These are phyloP conservation scores for Laterallus jamaicensis DNA, from an alignment of 2,113 vertebrate genomes.

Conservation along the genomic window DNA sequence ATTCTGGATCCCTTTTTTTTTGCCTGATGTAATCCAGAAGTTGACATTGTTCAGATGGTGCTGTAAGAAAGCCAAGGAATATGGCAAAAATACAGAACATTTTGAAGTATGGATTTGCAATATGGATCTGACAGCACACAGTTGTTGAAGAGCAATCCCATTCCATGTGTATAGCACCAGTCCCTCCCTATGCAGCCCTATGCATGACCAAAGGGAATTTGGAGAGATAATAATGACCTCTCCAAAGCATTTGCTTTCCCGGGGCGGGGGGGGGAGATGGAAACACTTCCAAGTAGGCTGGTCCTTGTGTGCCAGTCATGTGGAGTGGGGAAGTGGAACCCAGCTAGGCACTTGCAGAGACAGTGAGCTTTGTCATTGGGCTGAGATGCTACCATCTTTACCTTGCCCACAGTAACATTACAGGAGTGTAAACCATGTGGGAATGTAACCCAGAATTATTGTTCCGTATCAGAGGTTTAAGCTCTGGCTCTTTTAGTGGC, in stretches of 20 bases:
- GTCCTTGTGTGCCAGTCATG: accelerated
- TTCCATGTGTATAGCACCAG: background rate
- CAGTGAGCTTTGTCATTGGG: background rate
- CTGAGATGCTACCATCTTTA: background rate
- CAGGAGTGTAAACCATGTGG: background rate
- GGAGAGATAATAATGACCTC: background rate
- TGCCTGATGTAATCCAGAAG: background rate
- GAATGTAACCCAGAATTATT: background rate
- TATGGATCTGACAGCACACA: background rate
- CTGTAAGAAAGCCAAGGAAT: background rate
- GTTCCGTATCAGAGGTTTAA: background rate
- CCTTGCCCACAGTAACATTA: background rate
- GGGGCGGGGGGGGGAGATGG: background rate
- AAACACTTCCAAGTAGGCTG: background rate
- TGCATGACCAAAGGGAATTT: background rate
- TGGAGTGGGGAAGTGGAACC: background rate
- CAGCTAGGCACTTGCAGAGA: background rate
- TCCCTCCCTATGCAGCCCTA: background rate
- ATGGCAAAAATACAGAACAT: background rate
- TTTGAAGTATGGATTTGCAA: background rate
- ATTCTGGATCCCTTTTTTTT: background rate
- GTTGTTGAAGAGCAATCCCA: background rate
- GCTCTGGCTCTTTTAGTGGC: background rate
- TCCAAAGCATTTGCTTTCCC: background rate
- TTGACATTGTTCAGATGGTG: background rate